These are phyloP conservation scores for Triplophysa bombifrons DNA, from an alignment of 2,797 vertebrate genomes.

Conservation along the genomic window DNA sequence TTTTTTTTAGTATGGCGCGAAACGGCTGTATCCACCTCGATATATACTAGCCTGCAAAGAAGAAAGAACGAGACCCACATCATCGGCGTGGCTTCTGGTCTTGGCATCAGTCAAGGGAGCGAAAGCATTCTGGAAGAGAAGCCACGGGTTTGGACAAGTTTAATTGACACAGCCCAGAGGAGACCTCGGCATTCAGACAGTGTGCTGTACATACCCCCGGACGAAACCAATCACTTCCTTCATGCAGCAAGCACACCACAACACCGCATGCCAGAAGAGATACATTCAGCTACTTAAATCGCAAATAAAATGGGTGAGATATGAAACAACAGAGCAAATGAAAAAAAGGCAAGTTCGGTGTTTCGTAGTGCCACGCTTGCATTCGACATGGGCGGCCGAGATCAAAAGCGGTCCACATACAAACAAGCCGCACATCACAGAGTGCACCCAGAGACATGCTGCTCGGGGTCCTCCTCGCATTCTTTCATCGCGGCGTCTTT, in stretches of 20 bases:
- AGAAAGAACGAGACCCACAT: conserved; percentile 98
- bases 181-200: conserved; percentile 30
- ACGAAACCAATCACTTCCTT: conserved; percentile 64
- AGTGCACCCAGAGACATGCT: neutral
- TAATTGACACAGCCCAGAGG: conserved; percentile 24
- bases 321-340: conserved; percentile 20
- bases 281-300: conserved; percentile 64
- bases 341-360: neutral
- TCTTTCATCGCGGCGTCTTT: conserved; percentile 19
- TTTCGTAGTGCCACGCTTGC: neutral
- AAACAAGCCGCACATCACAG: neutral
- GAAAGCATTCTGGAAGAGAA: conserved; percentile 91
- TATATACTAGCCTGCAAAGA: conserved; percentile 99
- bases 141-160: conserved; percentile 72
- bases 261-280: conserved; percentile 69
- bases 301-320: conserved; percentile 21
- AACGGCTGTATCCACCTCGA: conserved; percentile 98
- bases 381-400: neutral
- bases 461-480: neutral
- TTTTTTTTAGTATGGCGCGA: conserved; percentile 95
- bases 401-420: conserved; percentile 13
- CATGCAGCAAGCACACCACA: conserved; percentile 75
- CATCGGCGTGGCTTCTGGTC: conserved; percentile 96
- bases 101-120: conserved; percentile 97
- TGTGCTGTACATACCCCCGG: conserved; percentile 52